A percentile compares a stretch with the other conserved stretches of the same genome.
Conservation (phyloP, 2,113 vertebrate genomes). For the Morone saxatilis region DNA sequence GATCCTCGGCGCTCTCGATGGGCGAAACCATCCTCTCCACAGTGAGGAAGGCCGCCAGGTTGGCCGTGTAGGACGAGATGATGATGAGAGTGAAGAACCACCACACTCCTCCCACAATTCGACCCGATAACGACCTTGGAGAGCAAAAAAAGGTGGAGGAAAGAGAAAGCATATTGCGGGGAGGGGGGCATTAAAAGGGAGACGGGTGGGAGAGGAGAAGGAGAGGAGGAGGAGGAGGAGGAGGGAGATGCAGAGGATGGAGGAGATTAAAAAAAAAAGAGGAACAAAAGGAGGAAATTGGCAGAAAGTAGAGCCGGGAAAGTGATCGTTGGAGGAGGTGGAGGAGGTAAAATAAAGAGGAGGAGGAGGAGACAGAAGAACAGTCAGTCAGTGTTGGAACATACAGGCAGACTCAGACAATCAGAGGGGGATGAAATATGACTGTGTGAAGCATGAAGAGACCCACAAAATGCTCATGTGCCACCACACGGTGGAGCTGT, state of each 20-base stretch:
- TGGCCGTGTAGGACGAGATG: slow-evolving; percentile 98
- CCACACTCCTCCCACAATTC: slow-evolving; percentile 99
- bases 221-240: background rate
- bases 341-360: slow-evolving; percentile 29
- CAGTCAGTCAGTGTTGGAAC: slow-evolving; percentile 30
- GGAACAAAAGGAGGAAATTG: background rate
- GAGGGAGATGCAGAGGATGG: background rate
- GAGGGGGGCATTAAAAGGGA: slow-evolving; percentile 10
- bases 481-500: slow-evolving; percentile 72
- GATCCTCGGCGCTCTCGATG: slow-evolving; percentile 98
- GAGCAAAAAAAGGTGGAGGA: background rate
- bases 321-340: slow-evolving; percentile 31
- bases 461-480: background rate
- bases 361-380: slow-evolving; percentile 29
- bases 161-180: background rate
- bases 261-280: background rate
- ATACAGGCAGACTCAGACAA: background rate
- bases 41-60: slow-evolving; percentile 98
- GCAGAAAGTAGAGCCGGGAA: background rate
- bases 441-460: slow-evolving; percentile 29
- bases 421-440: slow-evolving; percentile 23
- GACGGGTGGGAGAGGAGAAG: background rate
- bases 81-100: slow-evolving; percentile 99
- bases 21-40: slow-evolving; percentile 99
- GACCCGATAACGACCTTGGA: slow-evolving; percentile 94